Evolutionary conservation across 2,797 vertebrate genomes (phyloP).

Genomic region (Schizothorax lantsangensis): DNA sequence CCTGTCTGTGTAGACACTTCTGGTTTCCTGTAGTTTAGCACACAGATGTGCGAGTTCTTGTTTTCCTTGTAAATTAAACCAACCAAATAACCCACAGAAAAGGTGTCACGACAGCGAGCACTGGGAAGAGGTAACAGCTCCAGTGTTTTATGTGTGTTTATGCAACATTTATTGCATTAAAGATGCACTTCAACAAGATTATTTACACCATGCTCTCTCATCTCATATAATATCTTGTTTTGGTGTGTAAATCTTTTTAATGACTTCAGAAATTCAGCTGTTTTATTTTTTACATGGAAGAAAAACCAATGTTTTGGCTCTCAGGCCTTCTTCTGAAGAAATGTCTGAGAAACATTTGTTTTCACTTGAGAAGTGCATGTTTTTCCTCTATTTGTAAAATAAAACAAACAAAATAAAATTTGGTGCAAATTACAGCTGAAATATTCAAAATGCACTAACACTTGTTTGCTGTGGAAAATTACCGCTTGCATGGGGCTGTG

Average conservation of each 20-base stretch:
- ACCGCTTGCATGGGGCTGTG: not conserved
- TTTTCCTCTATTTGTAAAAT: not conserved
- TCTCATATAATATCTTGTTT: not conserved
- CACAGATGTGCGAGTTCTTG: not conserved
- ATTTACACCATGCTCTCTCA: not conserved
- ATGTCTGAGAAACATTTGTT: not conserved
- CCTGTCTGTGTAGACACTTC: slow-evolving; percentile 2
- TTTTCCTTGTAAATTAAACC: slow-evolving; percentile 53
- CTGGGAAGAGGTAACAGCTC: slow-evolving; percentile 74
- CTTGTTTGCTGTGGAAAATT: not conserved
- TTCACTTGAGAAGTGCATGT: not conserved
- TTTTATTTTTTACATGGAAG: not conserved
- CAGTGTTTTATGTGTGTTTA: slow-evolving; percentile 30
- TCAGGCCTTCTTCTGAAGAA: not conserved
- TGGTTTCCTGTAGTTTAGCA: slow-evolving; percentile 15
- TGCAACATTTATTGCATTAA: not conserved
- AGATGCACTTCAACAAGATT: not conserved
- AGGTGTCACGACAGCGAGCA: slow-evolving; percentile 61
- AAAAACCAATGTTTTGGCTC: not conserved
- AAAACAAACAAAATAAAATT: no score
- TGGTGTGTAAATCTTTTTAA: not conserved
- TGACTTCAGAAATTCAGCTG: not conserved
- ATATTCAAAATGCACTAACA: slow-evolving; percentile 1
- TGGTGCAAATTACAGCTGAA: not conserved
- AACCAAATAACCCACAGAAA: slow-evolving; percentile 71